A percentile compares a stretch with the other conserved stretches of the same genome.
Evolutionary conservation across 2,113 vertebrate genomes (phyloP).

Genomic region (Uria aalge): DNA sequence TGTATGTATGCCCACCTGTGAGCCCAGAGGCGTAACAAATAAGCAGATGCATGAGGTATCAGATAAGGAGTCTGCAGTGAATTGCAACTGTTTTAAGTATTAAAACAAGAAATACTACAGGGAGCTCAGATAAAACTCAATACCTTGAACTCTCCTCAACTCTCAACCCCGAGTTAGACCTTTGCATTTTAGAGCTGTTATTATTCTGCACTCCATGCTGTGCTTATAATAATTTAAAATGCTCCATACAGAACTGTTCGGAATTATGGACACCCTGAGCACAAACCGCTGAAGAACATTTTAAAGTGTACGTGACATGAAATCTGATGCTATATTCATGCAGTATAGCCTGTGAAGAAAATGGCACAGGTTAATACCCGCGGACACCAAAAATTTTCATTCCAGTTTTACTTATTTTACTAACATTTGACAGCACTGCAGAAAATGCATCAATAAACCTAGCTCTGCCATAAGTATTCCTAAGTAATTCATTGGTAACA

Average conservation of each 20-base stretch:
- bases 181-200: background rate
- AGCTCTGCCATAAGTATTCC: background rate
- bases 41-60: slow-evolving; percentile 52
- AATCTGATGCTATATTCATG: background rate
- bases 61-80: background rate
- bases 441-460: background rate
- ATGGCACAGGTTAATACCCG: background rate
- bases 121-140: background rate
- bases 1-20: slow-evolving; percentile 14
- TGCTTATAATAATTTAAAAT: slow-evolving; percentile 26
- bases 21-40: slow-evolving; percentile 8
- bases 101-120: slow-evolving; percentile 27
- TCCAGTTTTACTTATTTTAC: background rate
- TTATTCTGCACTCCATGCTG: slow-evolving; percentile 3
- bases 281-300: background rate
- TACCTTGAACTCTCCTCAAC: slow-evolving; percentile 29
- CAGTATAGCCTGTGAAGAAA: background rate
- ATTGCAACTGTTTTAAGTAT: slow-evolving; percentile 40
- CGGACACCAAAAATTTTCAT: background rate
- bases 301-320: background rate
- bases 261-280: background rate
- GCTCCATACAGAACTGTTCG: background rate
- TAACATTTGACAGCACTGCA: background rate
- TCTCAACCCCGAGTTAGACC: slow-evolving; percentile 1
- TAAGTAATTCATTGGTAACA: background rate